A percentile compares a stretch with the other conserved stretches of the same genome.
These are phyloP conservation scores for Drosophila paracracens DNA, from an alignment of 2,888 invertebrate species.

Conservation along the genomic window DNA sequence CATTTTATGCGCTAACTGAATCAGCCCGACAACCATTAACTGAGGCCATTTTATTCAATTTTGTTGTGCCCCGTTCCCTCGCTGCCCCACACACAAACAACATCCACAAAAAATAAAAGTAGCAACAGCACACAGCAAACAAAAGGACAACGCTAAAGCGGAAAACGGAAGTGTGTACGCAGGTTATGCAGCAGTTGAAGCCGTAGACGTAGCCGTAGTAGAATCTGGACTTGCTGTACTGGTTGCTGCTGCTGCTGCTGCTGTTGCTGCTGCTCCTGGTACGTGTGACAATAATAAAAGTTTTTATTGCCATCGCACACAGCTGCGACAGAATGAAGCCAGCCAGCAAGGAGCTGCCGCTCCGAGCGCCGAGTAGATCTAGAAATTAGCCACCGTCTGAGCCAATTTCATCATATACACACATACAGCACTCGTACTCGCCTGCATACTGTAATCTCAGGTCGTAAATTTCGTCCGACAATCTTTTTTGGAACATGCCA, in stretches of 20 bases:
- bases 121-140: slow-evolving; percentile 32
- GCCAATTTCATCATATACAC: slow-evolving; percentile 56
- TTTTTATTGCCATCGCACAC: slow-evolving; percentile 78
- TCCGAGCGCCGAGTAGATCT: slow-evolving; percentile 48
- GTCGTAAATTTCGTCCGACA: slow-evolving; percentile 60
- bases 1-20: slow-evolving; percentile 80
- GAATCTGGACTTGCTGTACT: slow-evolving; percentile 33
- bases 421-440: neutral
- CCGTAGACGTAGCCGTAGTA: slow-evolving; percentile 15
- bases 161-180: slow-evolving; percentile 76
- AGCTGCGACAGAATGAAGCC: slow-evolving; percentile 59
- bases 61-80: slow-evolving; percentile 46
- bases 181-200: slow-evolving; percentile 65
- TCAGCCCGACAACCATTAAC: slow-evolving; percentile 81
- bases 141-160: slow-evolving; percentile 44
- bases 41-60: slow-evolving; percentile 81
- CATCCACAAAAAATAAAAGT: slow-evolving; percentile 10
- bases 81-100: slow-evolving; percentile 1
- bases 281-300: slow-evolving; percentile 83
- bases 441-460: slow-evolving; percentile 40
- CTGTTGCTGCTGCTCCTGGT: slow-evolving; percentile 48
- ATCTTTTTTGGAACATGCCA: slow-evolving; percentile 51
- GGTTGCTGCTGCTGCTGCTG: slow-evolving; percentile 36
- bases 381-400: slow-evolving; percentile 69
- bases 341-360: slow-evolving; percentile 1